phyloP scores from a whole-genome alignment of 2,888 invertebrate species.

The Drosophila fulvimacula region DNA sequence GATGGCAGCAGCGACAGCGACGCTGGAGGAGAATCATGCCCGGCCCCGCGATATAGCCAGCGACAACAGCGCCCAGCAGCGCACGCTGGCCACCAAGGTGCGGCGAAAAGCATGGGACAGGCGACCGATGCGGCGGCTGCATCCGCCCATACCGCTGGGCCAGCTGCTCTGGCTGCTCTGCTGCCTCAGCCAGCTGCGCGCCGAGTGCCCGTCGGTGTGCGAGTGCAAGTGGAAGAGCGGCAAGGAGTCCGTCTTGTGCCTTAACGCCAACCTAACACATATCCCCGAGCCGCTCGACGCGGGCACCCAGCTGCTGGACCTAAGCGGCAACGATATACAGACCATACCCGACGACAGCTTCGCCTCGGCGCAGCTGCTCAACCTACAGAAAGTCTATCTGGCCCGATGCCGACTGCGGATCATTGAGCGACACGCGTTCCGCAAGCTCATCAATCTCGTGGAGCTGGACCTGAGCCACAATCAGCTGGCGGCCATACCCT shows the following conservation, averaged over 20 bases:
- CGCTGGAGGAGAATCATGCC: conserved; percentile 51
- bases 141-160: conserved; percentile 74
- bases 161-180: conserved; percentile 79
- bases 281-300: conserved; percentile 91
- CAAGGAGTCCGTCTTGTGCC: conserved; percentile 93
- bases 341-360: conserved; percentile 90
- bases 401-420: conserved; percentile 89
- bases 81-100: conserved; percentile 78
- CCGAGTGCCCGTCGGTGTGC: conserved; percentile 91
- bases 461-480: conserved; percentile 93
- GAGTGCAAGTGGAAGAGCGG: conserved; percentile 96
- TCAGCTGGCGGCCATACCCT: conserved; percentile 88
- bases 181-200: conserved; percentile 83
- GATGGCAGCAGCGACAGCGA: conserved; percentile 67
- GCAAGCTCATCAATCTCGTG: conserved; percentile 91
- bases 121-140: conserved; percentile 59
- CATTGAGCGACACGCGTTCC: conserved; percentile 90
- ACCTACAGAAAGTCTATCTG: conserved; percentile 92
- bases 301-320: conserved; percentile 92
- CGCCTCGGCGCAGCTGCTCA: conserved; percentile 90
- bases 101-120: conserved; percentile 70
- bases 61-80: conserved; percentile 77
- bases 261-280: conserved; percentile 90
- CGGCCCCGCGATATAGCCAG: conserved; percentile 60
- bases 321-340: conserved; percentile 90